Evolutionary conservation across 1,140 invertebrate genomes (phyloP), one percentile per base, ranked within the genome.

Genomic region (Aporrectodea caliginosa): DNA sequence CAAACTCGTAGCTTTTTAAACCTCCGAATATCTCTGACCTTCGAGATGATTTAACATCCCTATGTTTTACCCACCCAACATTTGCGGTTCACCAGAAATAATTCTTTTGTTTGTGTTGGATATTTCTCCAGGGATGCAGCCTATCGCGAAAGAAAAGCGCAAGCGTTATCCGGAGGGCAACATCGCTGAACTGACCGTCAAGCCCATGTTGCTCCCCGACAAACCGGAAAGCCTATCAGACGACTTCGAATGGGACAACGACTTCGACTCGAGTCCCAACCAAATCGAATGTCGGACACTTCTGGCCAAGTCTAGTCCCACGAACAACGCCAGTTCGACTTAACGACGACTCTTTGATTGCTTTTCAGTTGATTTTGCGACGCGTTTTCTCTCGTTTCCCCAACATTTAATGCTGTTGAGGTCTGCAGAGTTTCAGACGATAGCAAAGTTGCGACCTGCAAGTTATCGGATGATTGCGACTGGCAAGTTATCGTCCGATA

Each of bases 231-330:
- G 84, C 80, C 84, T 85, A 58, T 88, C 86, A 31, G 84, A 83
- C 76, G 86, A 88, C 69, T 81, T 87, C 2, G 86, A 88, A 79
- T 88, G 86, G 86, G 86, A 88, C 78, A 86, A 84, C 82, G 85
- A 86, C 80, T 87, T 86, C 83, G 84, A 32, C 69, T 6, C 29
- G 29, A 58, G 77, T 34, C 31, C 77, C 6, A 35, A 32, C 22
- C 35, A 68, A n/a, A 27, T 31, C 73, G 27, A 35, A 2, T 68
- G 34, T 29, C 33, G 16, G 27, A 68, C 43, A 58, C 43, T 58
- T 58, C 43, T 58, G 6, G 22, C 43, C 6, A 58, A 58, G 43
- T 58, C 43, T 58, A 58, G 43, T 58, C 43, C 43, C 6, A 22
- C 43, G 43, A 58, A 58, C 43, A 22, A 58, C 43, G 43, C 6